Base-by-base conservation (phyloP, 92 coral and sea anemone genomes). In the Nematostella vectensis region DNA sequence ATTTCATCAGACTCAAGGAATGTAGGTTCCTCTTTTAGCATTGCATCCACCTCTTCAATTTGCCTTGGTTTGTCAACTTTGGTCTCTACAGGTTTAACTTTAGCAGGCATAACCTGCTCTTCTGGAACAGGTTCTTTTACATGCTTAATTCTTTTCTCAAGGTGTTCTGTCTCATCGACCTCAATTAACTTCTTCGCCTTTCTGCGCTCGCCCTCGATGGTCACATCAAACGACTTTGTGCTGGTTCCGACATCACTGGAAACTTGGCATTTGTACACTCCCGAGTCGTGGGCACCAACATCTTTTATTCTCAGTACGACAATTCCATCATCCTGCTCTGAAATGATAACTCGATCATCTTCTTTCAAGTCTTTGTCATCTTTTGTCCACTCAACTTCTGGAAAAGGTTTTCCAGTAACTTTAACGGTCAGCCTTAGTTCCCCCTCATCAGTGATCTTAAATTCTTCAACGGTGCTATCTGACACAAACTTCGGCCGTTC, bases 361-460 rank as follows among this genome's bases (percentile, higher is more conserved):
- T 66, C 72, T 49, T 59, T 64, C 12, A 78, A 4, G 9, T 72
- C 69, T 43, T 57, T 57, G 33, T 81, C 86, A 65, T 88, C 82
- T 59, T 78, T 83, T 11, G 82, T 63, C 96, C 96, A 83, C 29
- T 72, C 79, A 42, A 78, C 55, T n/a, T 55, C 65, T 11, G 96
- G 84, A 31, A 53, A 51, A n/a, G 96, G 96, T 40, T 74, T 42
- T 19, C 96, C 88, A 47, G 62, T 62, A 31, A 88, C 70, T 21
- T 59, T 61, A 28, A 79, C 93, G 24, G 81, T 74, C 20, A 88
- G 77, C 54, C 61, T 71, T 11, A 88, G 64, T 55, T 83, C 85
- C 2, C 89, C 83, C 27, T 72, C 79, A 27, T 74, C 80, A 11
- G 85, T 80, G 29, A 88, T 55, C 33, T 66, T 58, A 16, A 74